Conservation (phyloP, 2,888 invertebrate genomes). For the Dorcus parallelipipedus region DNA sequence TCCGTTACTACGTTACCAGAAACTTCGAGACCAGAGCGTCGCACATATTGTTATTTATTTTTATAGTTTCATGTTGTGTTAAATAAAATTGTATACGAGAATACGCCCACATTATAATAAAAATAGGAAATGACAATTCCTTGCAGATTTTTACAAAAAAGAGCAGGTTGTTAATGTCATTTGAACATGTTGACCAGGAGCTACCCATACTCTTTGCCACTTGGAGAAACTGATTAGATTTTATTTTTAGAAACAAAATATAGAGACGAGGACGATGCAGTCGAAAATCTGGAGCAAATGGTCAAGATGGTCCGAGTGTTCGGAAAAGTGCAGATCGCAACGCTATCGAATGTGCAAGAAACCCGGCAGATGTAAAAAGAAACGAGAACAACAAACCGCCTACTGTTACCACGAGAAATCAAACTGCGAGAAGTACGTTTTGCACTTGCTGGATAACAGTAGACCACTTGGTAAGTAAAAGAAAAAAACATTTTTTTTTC, state of each 20-base stretch:
- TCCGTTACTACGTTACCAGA: too few relatives aligned
- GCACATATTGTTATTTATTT: too few relatives aligned
- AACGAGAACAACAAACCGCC: slow-evolving; percentile 77
- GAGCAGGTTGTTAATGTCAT: too few relatives aligned
- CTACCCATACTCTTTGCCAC: too few relatives aligned
- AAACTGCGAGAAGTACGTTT: slow-evolving; percentile 70
- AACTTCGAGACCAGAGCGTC: too few relatives aligned
- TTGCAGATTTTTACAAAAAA: too few relatives aligned
- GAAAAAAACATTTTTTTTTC: background rate
- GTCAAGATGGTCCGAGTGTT: slow-evolving; percentile 82
- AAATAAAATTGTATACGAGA: too few relatives aligned
- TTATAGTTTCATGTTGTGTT: too few relatives aligned
- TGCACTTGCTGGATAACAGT: slow-evolving; percentile 44
- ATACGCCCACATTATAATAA: too few relatives aligned
- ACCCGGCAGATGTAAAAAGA: slow-evolving; percentile 70
- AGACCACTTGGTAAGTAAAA: slow-evolving; percentile 12
- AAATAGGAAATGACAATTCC: too few relatives aligned
- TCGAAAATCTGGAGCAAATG: slow-evolving; percentile 67
- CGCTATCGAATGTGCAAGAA: slow-evolving; percentile 75
- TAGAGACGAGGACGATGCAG: slow-evolving; percentile 35
- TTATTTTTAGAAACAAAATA: slow-evolving; percentile 40
- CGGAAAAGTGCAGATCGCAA: slow-evolving; percentile 73
- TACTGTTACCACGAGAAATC: slow-evolving; percentile 82
- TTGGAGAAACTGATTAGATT: too few relatives aligned
- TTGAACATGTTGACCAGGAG: background rate